Evolutionary conservation across 2,797 vertebrate genomes (phyloP).

Genomic region (Leptatherina wallacei): DNA sequence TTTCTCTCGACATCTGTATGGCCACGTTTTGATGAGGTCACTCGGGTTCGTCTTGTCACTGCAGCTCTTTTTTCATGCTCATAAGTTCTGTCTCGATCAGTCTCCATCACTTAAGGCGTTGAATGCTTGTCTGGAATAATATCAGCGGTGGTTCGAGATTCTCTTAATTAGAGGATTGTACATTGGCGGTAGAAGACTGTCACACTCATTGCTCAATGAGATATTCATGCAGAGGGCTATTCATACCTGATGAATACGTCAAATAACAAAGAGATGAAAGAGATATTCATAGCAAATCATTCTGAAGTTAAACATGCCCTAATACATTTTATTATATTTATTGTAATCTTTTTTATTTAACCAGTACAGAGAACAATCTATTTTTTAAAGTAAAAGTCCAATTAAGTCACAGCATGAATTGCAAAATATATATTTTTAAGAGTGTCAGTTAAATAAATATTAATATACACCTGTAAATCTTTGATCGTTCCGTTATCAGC

Average conservation of each 20-base stretch:
- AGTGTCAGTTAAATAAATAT: background rate
- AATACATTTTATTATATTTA: slow-evolving; percentile 18
- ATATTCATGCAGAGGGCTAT: slow-evolving; percentile 50
- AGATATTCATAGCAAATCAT: slow-evolving; percentile 47
- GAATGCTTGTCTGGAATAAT: slow-evolving; percentile 74
- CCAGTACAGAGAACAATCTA: background rate
- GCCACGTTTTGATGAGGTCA: slow-evolving; percentile 77
- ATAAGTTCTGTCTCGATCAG: slow-evolving; percentile 72
- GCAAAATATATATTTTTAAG: background rate
- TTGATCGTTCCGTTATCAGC: background rate
- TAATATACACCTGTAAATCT: background rate
- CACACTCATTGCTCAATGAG: slow-evolving; percentile 50
- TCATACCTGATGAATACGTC: slow-evolving; percentile 51
- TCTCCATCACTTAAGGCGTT: slow-evolving; percentile 66
- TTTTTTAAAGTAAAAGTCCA: background rate
- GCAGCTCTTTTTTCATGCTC: slow-evolving; percentile 67
- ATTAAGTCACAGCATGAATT: background rate
- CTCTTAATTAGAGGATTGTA: slow-evolving; percentile 65
- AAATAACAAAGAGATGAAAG: slow-evolving; percentile 46
- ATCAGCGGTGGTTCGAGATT: slow-evolving; percentile 59
- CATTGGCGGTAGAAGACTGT: slow-evolving; percentile 27
- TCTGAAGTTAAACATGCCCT: slow-evolving; percentile 21
- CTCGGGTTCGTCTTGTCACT: slow-evolving; percentile 61
- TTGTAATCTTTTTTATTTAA: slow-evolving; percentile 13
- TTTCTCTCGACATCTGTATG: slow-evolving; percentile 51